Conservation (phyloP, 2,797 vertebrate species). For the Sternotherus odoratus region DNA sequence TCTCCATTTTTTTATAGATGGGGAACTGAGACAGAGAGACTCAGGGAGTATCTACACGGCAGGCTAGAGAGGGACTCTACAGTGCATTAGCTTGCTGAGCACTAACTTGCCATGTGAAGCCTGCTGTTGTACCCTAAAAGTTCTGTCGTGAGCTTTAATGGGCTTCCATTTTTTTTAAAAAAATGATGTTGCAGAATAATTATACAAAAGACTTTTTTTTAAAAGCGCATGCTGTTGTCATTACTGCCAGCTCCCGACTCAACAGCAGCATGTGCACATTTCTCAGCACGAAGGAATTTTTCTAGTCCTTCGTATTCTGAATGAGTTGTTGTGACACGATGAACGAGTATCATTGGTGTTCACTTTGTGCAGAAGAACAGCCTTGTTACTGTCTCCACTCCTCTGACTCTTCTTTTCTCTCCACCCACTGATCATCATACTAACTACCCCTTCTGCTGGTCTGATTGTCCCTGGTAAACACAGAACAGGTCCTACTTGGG, state of each 20-base stretch:
- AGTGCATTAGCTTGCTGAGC: not conserved
- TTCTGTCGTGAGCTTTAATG: not conserved
- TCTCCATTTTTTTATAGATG: not conserved
- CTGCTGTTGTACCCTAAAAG: not conserved
- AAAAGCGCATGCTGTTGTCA: fast-evolving
- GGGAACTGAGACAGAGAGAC: not conserved
- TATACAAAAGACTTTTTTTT: not conserved
- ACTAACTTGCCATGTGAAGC: not conserved
- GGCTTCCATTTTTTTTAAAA: not conserved
- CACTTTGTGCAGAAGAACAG: not conserved
- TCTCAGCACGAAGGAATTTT: not conserved
- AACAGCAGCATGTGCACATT: fast-evolving
- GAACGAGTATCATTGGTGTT: not conserved
- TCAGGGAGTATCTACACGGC: not conserved
- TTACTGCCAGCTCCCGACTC: not conserved
- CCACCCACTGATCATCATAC: not conserved
- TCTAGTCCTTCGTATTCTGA: not conserved
- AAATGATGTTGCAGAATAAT: not conserved
- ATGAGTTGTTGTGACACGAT: not conserved
- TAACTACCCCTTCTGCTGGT: not conserved
- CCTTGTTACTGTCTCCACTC: not conserved
- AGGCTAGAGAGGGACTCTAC: not conserved
- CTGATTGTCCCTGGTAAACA: not conserved
- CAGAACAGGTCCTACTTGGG: not conserved
- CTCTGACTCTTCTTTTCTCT: not conserved